Percentiles rank a stretch among this genome's conserved stretches.
Conservation (phyloP, 2,797 vertebrate genomes). For the Megalops cyprinoides region DNA sequence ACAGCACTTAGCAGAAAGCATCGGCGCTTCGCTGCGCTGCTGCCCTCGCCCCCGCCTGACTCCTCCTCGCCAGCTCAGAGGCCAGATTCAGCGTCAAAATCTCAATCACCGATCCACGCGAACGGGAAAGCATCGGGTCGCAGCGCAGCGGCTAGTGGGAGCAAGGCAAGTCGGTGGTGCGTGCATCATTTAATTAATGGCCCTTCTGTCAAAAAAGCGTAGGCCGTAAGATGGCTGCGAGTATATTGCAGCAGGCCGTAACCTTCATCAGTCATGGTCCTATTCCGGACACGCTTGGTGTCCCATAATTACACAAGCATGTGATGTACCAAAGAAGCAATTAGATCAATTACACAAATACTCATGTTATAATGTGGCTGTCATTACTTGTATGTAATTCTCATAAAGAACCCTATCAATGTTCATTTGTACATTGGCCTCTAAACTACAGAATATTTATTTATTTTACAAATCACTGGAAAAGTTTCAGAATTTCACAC, state of each 20-base stretch:
- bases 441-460: neutral
- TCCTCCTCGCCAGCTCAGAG: neutral
- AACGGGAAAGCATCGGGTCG: too few species aligned
- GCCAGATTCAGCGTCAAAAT: neutral
- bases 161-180: neutral
- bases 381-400: neutral
- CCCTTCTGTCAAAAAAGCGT: neutral
- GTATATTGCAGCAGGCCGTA: neutral
- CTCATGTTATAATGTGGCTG: neutral
- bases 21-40: neutral
- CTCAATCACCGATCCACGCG: too few species aligned
- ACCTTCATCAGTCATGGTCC: neutral
- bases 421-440: neutral
- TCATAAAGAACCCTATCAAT: neutral
- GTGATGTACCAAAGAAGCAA: constrained; percentile 1
- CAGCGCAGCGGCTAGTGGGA: neutral
- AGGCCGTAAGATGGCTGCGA: neutral
- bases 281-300: neutral
- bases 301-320: neutral
- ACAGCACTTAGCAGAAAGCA: neutral
- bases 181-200: neutral
- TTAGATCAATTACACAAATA: neutral
- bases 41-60: neutral
- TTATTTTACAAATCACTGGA: neutral
- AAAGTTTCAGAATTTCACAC: neutral